Evolutionary conservation across 2,888 invertebrate genomes (phyloP).

Genomic region (Microdon myrmicae): DNA sequence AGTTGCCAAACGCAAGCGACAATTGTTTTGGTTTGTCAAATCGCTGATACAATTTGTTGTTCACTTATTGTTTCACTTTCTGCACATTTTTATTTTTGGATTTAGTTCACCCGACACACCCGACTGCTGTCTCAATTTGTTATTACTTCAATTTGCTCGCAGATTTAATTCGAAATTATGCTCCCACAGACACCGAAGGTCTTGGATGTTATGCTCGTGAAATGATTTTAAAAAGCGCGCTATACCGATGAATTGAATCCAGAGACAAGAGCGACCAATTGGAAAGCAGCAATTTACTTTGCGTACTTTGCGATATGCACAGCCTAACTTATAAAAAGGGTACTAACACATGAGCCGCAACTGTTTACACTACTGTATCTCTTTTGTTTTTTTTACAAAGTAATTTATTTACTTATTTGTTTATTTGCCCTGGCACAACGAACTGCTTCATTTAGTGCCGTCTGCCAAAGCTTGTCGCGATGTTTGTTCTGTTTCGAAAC

Average conservation of each 20-base stretch:
- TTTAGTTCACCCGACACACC: slow-evolving; percentile 1
- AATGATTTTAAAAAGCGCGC: slow-evolving; percentile 40
- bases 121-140: slow-evolving; percentile 1
- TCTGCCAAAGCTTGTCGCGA: slow-evolving; percentile 18
- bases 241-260: slow-evolving; percentile 39
- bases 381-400: slow-evolving; percentile 24
- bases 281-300: slow-evolving; percentile 53
- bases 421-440: slow-evolving; percentile 1
- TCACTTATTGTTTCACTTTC: slow-evolving; percentile 21
- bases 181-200: slow-evolving; percentile 42
- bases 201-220: slow-evolving; percentile 37
- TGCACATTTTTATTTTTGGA: slow-evolving; percentile 12
- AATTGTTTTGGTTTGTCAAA: slow-evolving; percentile 1
- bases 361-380: no score
- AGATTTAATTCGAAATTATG: slow-evolving; percentile 20
- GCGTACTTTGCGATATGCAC: slow-evolving; percentile 24
- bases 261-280: slow-evolving; percentile 32
- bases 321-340: slow-evolving; percentile 33
- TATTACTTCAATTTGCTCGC: slow-evolving; percentile 10
- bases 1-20: slow-evolving; percentile 20
- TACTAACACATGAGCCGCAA: slow-evolving; percentile 39
- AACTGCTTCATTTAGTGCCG: slow-evolving; percentile 26
- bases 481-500: slow-evolving; percentile 20
- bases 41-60: slow-evolving; percentile 14
- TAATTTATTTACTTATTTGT: slow-evolving; percentile 3